Conservation (phyloP, 2,888 invertebrate species). For the Erannis defoliaria region DNA sequence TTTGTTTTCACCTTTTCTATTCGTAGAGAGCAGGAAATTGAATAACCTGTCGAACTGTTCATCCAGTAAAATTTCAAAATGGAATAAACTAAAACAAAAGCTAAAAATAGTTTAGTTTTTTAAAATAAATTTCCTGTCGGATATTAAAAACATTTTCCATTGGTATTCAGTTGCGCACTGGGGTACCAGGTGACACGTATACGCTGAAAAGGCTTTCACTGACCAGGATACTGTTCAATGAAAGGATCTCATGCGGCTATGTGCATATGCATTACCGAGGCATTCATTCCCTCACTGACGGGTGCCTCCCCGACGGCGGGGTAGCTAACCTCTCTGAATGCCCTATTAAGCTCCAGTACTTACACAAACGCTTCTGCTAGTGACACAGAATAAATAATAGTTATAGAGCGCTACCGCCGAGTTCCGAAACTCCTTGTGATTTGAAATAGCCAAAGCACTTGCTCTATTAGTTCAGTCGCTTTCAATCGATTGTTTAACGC, state of each 20-base stretch:
- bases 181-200: conserved; percentile 79
- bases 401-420: not conserved
- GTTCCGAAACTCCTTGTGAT: conserved; percentile 30
- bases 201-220: conserved; percentile 72
- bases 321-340: conserved; percentile 73
- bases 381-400: conserved; percentile 7
- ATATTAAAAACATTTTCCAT: conserved; percentile 6
- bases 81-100: conserved; percentile 8
- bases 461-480: conserved; percentile 28
- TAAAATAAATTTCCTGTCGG: too few relatives aligned
- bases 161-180: conserved; percentile 51
- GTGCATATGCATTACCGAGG: conserved; percentile 70
- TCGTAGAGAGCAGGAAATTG: not conserved
- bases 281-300: conserved; percentile 72
- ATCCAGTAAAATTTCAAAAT: not conserved
- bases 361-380: conserved; percentile 33
- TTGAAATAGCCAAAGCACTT: conserved; percentile 26
- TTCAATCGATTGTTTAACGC: conserved; percentile 34
- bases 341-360: conserved; percentile 41
- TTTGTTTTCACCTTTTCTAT: too few relatives aligned
- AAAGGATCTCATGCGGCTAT: conserved; percentile 67
- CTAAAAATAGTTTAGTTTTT: not conserved
- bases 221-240: conserved; percentile 69
- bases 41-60: not conserved
- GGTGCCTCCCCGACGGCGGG: conserved; percentile 61